phyloP scores from a whole-genome alignment of 1,140 invertebrate genomes.

The Sesamia nonagrioides region DNA sequence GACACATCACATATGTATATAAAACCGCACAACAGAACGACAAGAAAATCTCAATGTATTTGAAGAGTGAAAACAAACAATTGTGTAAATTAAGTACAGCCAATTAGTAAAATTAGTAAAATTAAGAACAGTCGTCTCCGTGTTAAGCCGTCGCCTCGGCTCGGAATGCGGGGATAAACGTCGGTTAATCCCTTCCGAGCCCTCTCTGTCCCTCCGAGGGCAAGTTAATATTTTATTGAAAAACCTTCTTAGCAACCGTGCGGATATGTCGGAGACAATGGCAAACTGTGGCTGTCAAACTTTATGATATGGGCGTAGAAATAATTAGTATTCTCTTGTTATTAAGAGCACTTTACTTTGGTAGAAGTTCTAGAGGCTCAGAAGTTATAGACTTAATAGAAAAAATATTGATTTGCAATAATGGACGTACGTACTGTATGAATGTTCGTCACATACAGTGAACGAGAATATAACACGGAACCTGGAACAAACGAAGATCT shows the following conservation, averaged over 20 bases:
- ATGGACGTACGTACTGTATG: too few species aligned
- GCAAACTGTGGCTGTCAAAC: constrained; percentile 39
- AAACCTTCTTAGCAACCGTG: constrained; percentile 67
- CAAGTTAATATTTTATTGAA: constrained; percentile 75
- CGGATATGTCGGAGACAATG: constrained; percentile 55
- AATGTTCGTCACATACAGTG: too few species aligned
- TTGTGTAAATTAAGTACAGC: constrained; percentile 77
- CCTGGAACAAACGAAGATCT: too few species aligned
- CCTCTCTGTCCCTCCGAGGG: constrained; percentile 57
- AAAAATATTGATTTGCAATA: too few species aligned
- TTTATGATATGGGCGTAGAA: background rate
- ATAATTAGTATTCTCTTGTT: background rate
- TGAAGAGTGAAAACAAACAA: constrained; percentile 57
- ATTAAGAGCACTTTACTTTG: background rate
- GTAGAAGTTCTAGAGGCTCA: background rate
- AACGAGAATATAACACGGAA: too few species aligned
- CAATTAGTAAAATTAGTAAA: too few species aligned
- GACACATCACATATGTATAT: background rate
- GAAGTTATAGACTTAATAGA: background rate
- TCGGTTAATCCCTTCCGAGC: constrained; percentile 69
- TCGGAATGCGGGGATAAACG: constrained; percentile 65
- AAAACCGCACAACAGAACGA: constrained; percentile 21
- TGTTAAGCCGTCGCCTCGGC: constrained; percentile 56
- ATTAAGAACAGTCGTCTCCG: constrained; percentile 64
- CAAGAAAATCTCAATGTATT: constrained; percentile 36